Evolutionary conservation across 2,797 vertebrate species (phyloP).

Genomic region (Gallinago solitaria): DNA sequence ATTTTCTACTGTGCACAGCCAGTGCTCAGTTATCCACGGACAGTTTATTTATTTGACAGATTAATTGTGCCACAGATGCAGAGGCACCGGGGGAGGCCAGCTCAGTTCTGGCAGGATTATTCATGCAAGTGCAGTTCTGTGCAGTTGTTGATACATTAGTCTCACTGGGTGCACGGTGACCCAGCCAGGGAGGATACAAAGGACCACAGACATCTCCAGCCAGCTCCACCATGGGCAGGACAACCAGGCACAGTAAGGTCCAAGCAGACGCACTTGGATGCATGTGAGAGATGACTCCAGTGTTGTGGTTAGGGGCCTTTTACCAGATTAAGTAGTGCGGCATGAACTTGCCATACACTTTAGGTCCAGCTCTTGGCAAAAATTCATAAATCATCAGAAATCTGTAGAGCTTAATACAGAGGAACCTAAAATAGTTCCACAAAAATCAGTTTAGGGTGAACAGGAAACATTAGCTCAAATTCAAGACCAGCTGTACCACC

Average conservation of each 20-base stretch:
- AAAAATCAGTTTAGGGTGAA: neutral
- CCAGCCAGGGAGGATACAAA: neutral
- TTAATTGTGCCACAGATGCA: neutral
- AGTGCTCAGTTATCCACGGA: neutral
- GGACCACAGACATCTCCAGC: neutral
- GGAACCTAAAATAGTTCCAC: neutral
- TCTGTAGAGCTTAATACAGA: neutral
- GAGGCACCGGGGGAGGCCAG: neutral
- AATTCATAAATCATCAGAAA: neutral
- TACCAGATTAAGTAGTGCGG: neutral
- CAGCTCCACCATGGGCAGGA: neutral
- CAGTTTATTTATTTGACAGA: conserved; percentile 17
- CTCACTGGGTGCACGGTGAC: neutral
- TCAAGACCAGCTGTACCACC: neutral
- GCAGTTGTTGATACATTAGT: neutral
- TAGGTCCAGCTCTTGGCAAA: neutral
- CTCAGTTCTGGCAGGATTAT: neutral
- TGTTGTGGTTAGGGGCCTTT: neutral
- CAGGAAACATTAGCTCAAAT: neutral
- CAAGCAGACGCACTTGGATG: neutral
- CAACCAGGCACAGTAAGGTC: neutral
- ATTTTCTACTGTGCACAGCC: neutral
- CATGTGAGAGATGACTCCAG: neutral
- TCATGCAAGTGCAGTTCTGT: neutral
- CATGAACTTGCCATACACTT: neutral